Percentiles rank a stretch among this genome's conserved stretches.
Evolutionary conservation across 2,888 invertebrate species (phyloP).

Genomic region (Amphipoea lucens): DNA sequence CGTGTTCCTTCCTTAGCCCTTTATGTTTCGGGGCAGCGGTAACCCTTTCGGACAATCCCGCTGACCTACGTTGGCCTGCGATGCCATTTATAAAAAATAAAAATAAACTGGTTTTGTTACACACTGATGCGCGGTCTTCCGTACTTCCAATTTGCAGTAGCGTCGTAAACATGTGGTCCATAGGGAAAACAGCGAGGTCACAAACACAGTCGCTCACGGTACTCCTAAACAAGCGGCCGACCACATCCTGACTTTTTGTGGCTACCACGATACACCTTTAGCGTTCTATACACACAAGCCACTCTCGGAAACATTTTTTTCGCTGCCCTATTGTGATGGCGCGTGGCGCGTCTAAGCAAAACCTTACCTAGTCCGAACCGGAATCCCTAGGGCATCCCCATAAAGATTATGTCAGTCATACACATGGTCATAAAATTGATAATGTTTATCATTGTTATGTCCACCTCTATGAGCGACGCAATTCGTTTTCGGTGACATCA

Average conservation of each 20-base stretch:
- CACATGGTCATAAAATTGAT: conserved; percentile 11
- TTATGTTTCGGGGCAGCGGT: too few species aligned
- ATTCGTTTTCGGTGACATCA: conserved; percentile 41
- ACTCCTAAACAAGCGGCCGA: background rate
- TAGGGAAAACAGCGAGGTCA: background rate
- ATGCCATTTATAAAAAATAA: too few species aligned
- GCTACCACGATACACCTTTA: background rate
- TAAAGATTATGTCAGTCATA: conserved; percentile 21
- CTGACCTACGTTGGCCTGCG: too few species aligned
- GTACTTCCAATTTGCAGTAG: background rate
- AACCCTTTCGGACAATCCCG: too few species aligned
- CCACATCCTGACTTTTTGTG: background rate
- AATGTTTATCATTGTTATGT: background rate
- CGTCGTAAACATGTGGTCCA: too few species aligned
- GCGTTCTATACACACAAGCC: background rate
- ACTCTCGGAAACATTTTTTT: background rate
- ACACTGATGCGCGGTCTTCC: background rate
- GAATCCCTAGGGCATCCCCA: conserved; percentile 24
- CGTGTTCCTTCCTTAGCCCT: too few species aligned
- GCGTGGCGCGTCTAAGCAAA: background rate
- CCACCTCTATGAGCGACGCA: conserved; percentile 6
- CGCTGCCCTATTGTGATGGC: background rate
- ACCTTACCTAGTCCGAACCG: conserved; percentile 1
- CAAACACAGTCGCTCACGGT: background rate
- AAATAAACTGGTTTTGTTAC: background rate